Percentiles rank a stretch among this genome's conserved stretches.
phyloP scores from a whole-genome alignment of 2,113 vertebrate genomes.

The Lepus europaeus region DNA sequence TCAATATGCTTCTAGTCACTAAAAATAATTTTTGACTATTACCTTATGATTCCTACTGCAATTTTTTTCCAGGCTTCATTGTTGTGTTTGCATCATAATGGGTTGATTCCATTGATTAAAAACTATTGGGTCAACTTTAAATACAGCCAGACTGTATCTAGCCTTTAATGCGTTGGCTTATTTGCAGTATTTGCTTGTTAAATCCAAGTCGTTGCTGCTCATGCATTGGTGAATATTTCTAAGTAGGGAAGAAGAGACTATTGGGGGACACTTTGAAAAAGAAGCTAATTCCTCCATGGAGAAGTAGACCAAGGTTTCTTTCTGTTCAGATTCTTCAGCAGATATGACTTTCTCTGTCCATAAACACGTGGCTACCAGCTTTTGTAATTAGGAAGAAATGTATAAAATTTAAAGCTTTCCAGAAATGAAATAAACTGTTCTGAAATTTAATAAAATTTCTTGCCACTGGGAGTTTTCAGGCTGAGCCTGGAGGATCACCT shows the following conservation, averaged over 20 bases:
- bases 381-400: constrained; percentile 9
- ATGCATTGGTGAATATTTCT: not conserved
- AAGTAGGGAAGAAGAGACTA: not conserved
- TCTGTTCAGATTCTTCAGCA: not conserved
- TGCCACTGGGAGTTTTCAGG: not conserved
- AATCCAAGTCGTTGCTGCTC: not conserved
- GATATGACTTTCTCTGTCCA: not conserved
- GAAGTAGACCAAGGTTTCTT: not conserved
- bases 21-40: not conserved
- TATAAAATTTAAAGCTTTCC: constrained; percentile 18
- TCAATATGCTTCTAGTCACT: not conserved
- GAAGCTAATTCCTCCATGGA: not conserved
- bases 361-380: not conserved
- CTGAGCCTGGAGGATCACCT: not conserved
- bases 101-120: constrained; percentile 5
- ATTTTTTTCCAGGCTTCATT: not conserved
- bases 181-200: not conserved
- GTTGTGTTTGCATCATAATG: not conserved
- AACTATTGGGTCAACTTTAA: not conserved
- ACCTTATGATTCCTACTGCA: not conserved
- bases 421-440: constrained; percentile 43
- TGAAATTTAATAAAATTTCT: constrained; percentile 43
- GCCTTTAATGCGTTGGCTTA: not conserved
- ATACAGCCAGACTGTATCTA: not conserved
- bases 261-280: not conserved